A percentile compares a stretch with the other conserved stretches of the same genome.
These are phyloP conservation scores for Phallusia fumigata DNA, from an alignment of 23 tunicate species.

Conservation along the genomic window DNA sequence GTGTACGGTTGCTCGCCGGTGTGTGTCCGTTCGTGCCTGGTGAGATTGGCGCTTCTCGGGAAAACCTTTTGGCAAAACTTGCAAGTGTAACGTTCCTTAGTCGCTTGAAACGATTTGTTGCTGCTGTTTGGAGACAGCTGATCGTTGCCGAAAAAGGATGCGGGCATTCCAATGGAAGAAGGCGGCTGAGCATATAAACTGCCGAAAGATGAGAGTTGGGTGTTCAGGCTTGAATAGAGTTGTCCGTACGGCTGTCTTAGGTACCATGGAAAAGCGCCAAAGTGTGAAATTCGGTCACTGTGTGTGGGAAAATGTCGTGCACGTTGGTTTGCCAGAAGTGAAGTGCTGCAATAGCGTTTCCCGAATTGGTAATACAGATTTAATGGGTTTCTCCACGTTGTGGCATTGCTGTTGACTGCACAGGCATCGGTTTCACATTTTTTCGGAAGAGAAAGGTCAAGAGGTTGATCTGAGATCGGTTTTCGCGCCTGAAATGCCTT, in stretches of 20 bases:
- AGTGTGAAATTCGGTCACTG: not conserved
- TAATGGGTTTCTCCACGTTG: conserved; percentile 11
- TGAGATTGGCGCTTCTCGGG: conserved; percentile 48
- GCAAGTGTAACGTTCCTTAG: conserved; percentile 22
- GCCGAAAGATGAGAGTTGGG: not conserved
- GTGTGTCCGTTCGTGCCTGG: conserved; percentile 63
- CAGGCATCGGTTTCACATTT: not conserved
- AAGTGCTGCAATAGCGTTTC: not conserved
- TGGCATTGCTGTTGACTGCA: not conserved
- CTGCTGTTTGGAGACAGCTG: conserved; percentile 4
- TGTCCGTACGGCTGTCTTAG: not conserved
- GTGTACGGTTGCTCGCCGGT: conserved; percentile 79
- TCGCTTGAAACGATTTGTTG: not conserved
- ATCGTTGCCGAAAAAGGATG: not conserved
- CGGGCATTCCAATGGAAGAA: not conserved
- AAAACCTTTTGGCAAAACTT: conserved; percentile 45
- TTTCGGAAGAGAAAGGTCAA: conserved; percentile 7
- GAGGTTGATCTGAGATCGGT: not conserved
- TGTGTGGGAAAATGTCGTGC: not conserved
- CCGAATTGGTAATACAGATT: conserved; percentile 25
- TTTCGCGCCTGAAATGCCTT: not conserved
- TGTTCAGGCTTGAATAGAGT: not conserved
- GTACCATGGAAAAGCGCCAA: not conserved
- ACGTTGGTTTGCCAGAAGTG: not conserved
- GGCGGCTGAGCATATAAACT: not conserved